These are phyloP conservation scores for Boulengeromyrus knoepffleri DNA, from an alignment of 2,113 vertebrate genomes.

Conservation along the genomic window DNA sequence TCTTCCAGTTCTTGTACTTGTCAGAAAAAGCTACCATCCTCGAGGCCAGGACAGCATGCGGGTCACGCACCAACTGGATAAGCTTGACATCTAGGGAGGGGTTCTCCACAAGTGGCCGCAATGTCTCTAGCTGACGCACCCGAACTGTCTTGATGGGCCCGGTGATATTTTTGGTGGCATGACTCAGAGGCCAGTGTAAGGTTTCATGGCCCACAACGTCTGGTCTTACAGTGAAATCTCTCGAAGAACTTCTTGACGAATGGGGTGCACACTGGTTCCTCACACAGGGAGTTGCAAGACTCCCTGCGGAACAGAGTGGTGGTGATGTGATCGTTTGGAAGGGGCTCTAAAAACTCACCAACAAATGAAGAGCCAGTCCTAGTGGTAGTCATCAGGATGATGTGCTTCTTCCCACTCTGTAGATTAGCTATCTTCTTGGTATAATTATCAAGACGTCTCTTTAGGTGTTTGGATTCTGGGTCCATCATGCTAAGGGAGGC, in stretches of 20 bases:
- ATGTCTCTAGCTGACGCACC: slow-evolving; percentile 82
- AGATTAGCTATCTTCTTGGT: slow-evolving; percentile 51
- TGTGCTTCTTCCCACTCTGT: slow-evolving; percentile 58
- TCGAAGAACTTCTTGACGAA: slow-evolving; percentile 77
- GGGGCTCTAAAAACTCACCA: slow-evolving; percentile 76
- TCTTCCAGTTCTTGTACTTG: too few relatives aligned
- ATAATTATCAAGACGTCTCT: slow-evolving; percentile 66
- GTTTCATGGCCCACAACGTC: slow-evolving; percentile 84
- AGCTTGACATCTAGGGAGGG: slow-evolving; percentile 78
- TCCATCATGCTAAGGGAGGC: slow-evolving; percentile 58
- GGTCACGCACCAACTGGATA: slow-evolving; percentile 92
- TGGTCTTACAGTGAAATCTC: slow-evolving; percentile 78
- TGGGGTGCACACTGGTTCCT: slow-evolving; percentile 80
- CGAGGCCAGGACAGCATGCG: slow-evolving; percentile 82
- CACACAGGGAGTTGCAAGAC: slow-evolving; percentile 85
- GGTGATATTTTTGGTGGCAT: slow-evolving; percentile 76
- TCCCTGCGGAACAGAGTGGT: slow-evolving; percentile 76
- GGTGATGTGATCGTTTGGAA: slow-evolving; percentile 15
- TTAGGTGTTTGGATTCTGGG: slow-evolving; percentile 60
- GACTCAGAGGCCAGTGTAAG: slow-evolving; percentile 77
- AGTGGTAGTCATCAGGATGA: slow-evolving; percentile 86
- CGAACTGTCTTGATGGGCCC: slow-evolving; percentile 84
- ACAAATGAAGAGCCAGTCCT: slow-evolving; percentile 93
- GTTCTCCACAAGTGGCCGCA: slow-evolving; percentile 81
- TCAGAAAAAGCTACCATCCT: too few relatives aligned